These are phyloP conservation scores for Holacanthella duospinosa DNA, from an alignment of 2,888 invertebrate genomes.

Conservation along the genomic window DNA sequence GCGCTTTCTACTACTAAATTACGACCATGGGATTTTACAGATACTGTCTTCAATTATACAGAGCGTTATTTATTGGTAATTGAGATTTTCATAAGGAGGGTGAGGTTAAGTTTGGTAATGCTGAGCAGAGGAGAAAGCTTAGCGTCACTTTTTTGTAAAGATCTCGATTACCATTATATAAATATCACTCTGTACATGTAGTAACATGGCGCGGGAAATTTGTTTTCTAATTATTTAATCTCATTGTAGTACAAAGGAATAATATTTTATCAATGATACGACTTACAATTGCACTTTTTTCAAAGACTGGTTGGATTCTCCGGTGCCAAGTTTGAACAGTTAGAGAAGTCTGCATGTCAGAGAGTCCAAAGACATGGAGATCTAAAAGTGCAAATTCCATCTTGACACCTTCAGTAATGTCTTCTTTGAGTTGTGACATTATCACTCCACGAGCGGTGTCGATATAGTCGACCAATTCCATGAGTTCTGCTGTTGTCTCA, in stretches of 20 bases:
- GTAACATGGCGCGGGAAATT: no score
- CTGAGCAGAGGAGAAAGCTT: no score
- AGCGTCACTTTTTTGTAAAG: no score
- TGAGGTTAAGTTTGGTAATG: no score
- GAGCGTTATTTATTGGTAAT: no score
- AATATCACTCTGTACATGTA: no score
- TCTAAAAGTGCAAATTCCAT: slow-evolving; percentile 62
- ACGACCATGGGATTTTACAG: no score
- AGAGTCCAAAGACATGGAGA: slow-evolving; percentile 58
- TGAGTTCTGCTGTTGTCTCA: slow-evolving; percentile 64
- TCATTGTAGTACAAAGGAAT: no score
- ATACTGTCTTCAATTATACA: no score
- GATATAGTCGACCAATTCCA: slow-evolving; percentile 71
- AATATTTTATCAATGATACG: slow-evolving; percentile 17
- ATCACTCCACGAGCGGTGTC: slow-evolving; percentile 62
- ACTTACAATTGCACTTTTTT: slow-evolving; percentile 55
- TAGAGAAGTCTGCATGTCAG: slow-evolving; percentile 70
- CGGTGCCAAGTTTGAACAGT: slow-evolving; percentile 71
- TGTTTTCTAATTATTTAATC: neutral
- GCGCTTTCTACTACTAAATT: no score
- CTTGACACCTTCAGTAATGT: slow-evolving; percentile 56
- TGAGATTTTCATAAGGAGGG: slow-evolving; percentile 2
- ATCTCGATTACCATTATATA: no score
- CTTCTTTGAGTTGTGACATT: slow-evolving; percentile 56
- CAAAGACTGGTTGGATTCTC: slow-evolving; percentile 68